Conservation (phyloP, 2,113 vertebrate genomes). For the Larimichthys polyactis region DNA sequence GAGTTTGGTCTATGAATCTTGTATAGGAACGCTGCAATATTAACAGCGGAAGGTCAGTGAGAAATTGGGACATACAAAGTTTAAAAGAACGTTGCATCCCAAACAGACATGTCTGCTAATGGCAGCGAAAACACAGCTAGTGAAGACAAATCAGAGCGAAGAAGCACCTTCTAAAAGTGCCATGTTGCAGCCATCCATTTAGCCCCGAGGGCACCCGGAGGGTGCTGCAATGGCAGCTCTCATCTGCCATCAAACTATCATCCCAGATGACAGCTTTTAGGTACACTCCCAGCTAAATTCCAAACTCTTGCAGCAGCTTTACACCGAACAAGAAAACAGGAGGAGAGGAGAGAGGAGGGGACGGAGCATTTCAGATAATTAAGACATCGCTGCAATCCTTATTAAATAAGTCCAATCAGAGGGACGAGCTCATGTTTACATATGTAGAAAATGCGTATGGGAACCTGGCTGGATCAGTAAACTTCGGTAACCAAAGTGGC, state of each 20-base stretch:
- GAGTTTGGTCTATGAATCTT: not conserved
- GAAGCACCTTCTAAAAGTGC: conserved; percentile 66
- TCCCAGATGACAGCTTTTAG: conserved; percentile 70
- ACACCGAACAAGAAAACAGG: conserved; percentile 2
- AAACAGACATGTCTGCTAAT: conserved; percentile 54
- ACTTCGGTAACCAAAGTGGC: not conserved
- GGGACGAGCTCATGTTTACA: not conserved
- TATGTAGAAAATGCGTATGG: conserved; percentile 75
- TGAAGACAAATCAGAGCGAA: conserved; percentile 68
- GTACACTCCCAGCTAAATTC: conserved; percentile 64
- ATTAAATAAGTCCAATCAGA: conserved; percentile 9
- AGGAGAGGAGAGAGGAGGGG: not conserved
- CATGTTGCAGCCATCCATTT: conserved; percentile 73
- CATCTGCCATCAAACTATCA: conserved; percentile 77
- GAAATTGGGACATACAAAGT: conserved; percentile 21
- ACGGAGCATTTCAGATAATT: conserved; percentile 79
- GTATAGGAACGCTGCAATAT: not conserved
- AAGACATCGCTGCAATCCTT: conserved; percentile 4
- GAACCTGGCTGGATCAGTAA: not conserved
- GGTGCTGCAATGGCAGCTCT: conserved; percentile 74
- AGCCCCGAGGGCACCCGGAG: conserved; percentile 79
- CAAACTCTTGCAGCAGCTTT: conserved; percentile 53
- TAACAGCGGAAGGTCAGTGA: not conserved
- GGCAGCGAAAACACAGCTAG: conserved; percentile 57
- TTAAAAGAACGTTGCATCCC: conserved; percentile 16